Conservation (phyloP, 2,888 invertebrate species). For the Athalia circularis region DNA sequence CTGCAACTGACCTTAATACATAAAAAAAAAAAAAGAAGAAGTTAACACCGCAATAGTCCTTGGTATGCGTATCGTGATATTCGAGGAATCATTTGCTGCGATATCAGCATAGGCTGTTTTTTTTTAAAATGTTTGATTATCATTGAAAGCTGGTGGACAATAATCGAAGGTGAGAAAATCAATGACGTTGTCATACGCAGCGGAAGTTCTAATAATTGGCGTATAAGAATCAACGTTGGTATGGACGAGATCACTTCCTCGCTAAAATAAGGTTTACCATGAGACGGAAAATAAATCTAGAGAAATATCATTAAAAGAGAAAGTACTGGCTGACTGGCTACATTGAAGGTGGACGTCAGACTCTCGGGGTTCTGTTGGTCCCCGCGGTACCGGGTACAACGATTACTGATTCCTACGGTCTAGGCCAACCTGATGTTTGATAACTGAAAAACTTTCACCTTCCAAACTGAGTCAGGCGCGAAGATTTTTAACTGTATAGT, state of each 20-base stretch:
- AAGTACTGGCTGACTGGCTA: conserved; percentile 15
- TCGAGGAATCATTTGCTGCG: no score
- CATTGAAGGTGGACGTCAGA: conserved; percentile 42
- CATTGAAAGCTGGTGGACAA: not conserved
- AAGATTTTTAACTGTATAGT: conserved; percentile 33
- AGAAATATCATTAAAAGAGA: conserved; percentile 46
- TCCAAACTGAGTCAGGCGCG: conserved; percentile 49
- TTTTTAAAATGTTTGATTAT: no score
- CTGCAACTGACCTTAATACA: conserved; percentile 34
- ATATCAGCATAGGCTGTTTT: no score
- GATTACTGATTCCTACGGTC: conserved; percentile 60
- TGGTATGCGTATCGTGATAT: no score
- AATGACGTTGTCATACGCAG: no score
- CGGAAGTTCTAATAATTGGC: no score
- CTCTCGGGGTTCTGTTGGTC: conserved; percentile 16
- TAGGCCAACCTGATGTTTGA: conserved; percentile 67
- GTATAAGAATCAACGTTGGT: no score
- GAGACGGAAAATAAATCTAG: conserved; percentile 39
- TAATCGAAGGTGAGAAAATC: not conserved
- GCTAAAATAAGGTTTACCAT: not conserved
- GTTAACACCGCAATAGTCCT: no score
- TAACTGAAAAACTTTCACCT: conserved; percentile 70
- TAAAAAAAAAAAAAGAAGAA: conserved; percentile 24
- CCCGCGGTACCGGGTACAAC: conserved; percentile 38
- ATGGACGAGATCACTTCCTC: conserved; percentile 21